Base-by-base conservation (phyloP, 2,797 vertebrate species). In the Chanos chanos region DNA sequence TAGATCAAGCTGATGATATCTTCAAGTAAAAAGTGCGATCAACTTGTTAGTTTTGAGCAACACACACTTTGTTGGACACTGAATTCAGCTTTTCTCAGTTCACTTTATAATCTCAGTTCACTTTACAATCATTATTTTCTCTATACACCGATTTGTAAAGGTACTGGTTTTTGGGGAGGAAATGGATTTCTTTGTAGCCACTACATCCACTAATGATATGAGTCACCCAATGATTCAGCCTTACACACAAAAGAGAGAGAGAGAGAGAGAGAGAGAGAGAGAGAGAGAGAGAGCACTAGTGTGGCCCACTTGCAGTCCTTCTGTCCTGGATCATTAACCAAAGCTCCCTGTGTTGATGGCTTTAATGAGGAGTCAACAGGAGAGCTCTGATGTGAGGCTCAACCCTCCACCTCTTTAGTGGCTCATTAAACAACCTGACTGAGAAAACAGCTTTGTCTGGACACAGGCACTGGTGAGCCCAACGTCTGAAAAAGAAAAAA, bases 341-440 rank as follows among this genome's bases (percentile, higher is more conserved):
- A 22, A 68, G 33, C 59, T 45, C 63, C 41, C 56, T 25, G 54
- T 66, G 69, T 72, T 55, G 60, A 67, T 54, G 52, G 48, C 65
- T 74, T 76, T 77, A 69, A 69, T 50, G 57, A 66, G 68, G 57
- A 76, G 57, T 49, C 49, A 62, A 63, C 66, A 64, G 61, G 61
- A 65, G 30, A 50, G 60, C 47, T 36, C 51, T 44, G 44, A 37
- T 62, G 51, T 72, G 64, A 53, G 65, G 40, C 61, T 64, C 61
- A 16, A 51, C 62, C 24, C 31, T 44, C 72, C 78, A 64, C 79
- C 73, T 74, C 78, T 80, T 81, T 60, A 69, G 65, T 25, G 83
- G 77, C 61, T 73, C 84, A 87, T 88, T 88, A 85, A 81, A 64
- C 81, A 81, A 73, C 44, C 66, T 62, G 64, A 68, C 72, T 40